Base-by-base conservation (phyloP, 2,888 invertebrate species). In the Microctonus brassicae region DNA sequence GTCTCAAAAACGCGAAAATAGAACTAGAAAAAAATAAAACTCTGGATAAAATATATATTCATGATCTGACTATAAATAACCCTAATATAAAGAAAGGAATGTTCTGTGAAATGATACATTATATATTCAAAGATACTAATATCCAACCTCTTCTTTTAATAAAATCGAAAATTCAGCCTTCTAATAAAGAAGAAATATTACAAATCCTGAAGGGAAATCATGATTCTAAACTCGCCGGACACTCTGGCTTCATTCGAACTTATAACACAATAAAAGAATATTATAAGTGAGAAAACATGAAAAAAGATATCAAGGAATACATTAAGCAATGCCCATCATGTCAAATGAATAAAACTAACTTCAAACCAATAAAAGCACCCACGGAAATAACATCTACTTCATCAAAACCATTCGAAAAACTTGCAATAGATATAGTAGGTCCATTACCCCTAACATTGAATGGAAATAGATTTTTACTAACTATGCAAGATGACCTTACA, bases 261-360 rank as follows among this genome's bases (percentile, higher is more conserved):
- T 60, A 69, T 13, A 22, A 66, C 1, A 26, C 70, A 11, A 74
- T 81, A 22, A 65, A 72, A n/a, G 20, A 63, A n/a, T 20, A 68
- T 2, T 81, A 76, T 58, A 65, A 77, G 20, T 84, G 81, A 80
- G 72, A 72, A 0, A 70, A 69, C 0, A 72, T 72, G 68, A 73
- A 62, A 42, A 42, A 42, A 29, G 47, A 73, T 4, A 72, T 72
- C 9, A 20, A 58, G 6, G 42, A 73, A 11, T 68, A 66, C 24
- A 52, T 73, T 4, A 39, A 60, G 10, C 47, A 2, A 1, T 75
- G 72, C 36, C 57, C 69, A 7, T 70, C 58, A 22, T 73, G 71
- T 26, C 68, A 73, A 42, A 5, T 39, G n/a, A 69, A 73, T 42
- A 73, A 73, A 67, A 39, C 33, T 2, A 20, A 66, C 39, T 60